These are phyloP conservation scores for Drosophila saltans DNA, from an alignment of 1,140 invertebrate genomes.

Conservation along the genomic window DNA sequence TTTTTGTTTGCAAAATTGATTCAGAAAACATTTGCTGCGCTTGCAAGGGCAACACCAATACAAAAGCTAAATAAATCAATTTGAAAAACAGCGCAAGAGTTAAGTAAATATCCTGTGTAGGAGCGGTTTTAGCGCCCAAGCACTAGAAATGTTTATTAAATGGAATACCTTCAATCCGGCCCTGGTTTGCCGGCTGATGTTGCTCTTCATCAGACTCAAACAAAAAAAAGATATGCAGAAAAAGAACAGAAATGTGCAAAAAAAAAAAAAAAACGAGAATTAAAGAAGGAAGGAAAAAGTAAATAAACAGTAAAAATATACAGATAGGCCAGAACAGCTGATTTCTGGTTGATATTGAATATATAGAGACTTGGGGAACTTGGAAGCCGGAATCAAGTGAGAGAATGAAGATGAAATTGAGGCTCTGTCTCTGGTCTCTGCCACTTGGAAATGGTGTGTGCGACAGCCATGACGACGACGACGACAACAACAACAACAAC, in stretches of 20 bases:
- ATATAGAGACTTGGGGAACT: slow-evolving; percentile 23
- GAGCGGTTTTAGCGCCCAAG: background rate
- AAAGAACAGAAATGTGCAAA: background rate
- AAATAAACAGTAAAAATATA: slow-evolving; percentile 59
- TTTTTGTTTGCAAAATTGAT: slow-evolving; percentile 27
- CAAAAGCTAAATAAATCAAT: slow-evolving; percentile 72
- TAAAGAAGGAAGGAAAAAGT: slow-evolving; percentile 50
- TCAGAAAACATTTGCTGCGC: slow-evolving; percentile 58
- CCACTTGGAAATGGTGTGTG: slow-evolving; percentile 41
- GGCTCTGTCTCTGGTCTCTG: slow-evolving; percentile 5
- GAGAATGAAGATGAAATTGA: slow-evolving; percentile 18
- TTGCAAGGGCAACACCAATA: slow-evolving; percentile 42
- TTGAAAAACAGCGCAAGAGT: slow-evolving; percentile 28
- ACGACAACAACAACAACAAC: background rate
- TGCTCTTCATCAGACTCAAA: slow-evolving; percentile 6
- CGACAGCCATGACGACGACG: slow-evolving; percentile 61
- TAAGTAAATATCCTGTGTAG: slow-evolving; percentile 73
- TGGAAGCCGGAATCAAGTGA: slow-evolving; percentile 1
- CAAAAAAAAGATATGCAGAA: slow-evolving; percentile 17
- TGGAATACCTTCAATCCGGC: background rate
- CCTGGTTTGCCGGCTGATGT: background rate
- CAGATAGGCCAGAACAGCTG: slow-evolving; percentile 72
- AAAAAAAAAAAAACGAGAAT: background rate
- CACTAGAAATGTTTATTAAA: too few species aligned
- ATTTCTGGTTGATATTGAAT: slow-evolving; percentile 47